Base-by-base conservation (phyloP, 2,888 invertebrate species). In the Tricholauxania praeusta region DNA sequence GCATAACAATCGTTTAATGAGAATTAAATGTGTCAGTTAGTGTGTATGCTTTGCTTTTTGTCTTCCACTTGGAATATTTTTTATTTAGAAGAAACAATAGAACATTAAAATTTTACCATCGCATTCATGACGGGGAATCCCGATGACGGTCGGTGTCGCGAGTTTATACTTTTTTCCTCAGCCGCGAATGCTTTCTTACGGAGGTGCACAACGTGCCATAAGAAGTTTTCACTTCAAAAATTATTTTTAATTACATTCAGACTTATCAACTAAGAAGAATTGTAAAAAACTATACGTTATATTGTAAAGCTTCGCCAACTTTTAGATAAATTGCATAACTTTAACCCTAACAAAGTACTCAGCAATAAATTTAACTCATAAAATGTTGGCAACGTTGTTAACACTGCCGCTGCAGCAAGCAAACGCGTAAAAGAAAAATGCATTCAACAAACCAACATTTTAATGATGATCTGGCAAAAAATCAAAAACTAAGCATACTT, bases 381-480 rank as follows among this genome's bases (percentile, higher is more conserved):
- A 39, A 39, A 39, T 39, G 39, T 39, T 39, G 39, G 60, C 39
- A 12, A 57, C 57, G 12, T 28, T 19, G 57, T 19, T 14, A 22
- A 17, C 57, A n/a, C 17, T 55, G 12, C 55, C 19, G 14, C 57
- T 15, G 57, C 57, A 19, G n/a, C 1, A 22, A 57, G 12, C 28
- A 53, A 39, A 12, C 14, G 66, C 53, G 53, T 53, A 22, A 52
- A 22, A 22, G 49, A 19, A 22, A 53, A 52, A 14, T 22, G n/a
- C 14, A 17, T 17, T 10, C 10, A 39, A 10, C 39, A 39, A 39
- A 39, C 22, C 22, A 57, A 57, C 55, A 57, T 48, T 67, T 55
- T 67, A 47, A 67, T 53, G 52, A 66, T 53, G 39, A 55, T 66
- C 55, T 67, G 67, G 67, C 57, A 67, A 55, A 28, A 47, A 48